Evolutionary conservation across 2,113 vertebrate species (phyloP).

Genomic region (Puffinus mauretanicus): DNA sequence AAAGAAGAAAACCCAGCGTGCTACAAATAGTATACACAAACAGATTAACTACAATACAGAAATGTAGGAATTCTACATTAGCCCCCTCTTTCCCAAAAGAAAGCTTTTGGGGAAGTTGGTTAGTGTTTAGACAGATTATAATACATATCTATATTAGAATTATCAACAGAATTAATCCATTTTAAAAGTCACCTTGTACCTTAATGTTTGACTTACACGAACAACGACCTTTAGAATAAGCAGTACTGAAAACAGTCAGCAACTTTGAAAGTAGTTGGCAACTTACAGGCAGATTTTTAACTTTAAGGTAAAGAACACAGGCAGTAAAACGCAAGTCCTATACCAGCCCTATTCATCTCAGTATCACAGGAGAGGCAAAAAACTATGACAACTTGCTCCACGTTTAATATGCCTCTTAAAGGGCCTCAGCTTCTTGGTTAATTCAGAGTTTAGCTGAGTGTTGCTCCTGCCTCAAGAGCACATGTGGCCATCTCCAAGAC

Average conservation of each 20-base stretch:
- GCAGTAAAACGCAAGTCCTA: neutral
- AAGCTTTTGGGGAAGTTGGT: neutral
- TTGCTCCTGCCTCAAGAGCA: neutral
- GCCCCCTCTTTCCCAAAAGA: neutral
- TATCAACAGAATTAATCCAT: neutral
- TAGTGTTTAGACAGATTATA: neutral
- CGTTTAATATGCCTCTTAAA: neutral
- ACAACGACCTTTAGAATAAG: neutral
- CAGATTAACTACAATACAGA: neutral
- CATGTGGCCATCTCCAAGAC: neutral
- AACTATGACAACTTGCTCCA: neutral
- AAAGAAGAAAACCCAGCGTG: neutral
- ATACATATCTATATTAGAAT: neutral
- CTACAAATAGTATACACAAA: neutral
- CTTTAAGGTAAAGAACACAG: neutral
- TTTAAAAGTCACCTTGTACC: neutral
- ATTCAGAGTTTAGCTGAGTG: neutral
- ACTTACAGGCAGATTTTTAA: neutral
- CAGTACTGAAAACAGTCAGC: neutral
- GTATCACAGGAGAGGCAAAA: neutral
- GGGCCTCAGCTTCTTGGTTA: neutral
- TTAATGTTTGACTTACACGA: neutral
- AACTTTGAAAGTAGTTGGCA: neutral
- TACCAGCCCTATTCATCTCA: neutral
- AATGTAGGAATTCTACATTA: fast-evolving